Evolutionary conservation across 2,113 vertebrate genomes (phyloP), one percentile per base, ranked within the genome.

Genomic region (Pampusana beccarii): DNA sequence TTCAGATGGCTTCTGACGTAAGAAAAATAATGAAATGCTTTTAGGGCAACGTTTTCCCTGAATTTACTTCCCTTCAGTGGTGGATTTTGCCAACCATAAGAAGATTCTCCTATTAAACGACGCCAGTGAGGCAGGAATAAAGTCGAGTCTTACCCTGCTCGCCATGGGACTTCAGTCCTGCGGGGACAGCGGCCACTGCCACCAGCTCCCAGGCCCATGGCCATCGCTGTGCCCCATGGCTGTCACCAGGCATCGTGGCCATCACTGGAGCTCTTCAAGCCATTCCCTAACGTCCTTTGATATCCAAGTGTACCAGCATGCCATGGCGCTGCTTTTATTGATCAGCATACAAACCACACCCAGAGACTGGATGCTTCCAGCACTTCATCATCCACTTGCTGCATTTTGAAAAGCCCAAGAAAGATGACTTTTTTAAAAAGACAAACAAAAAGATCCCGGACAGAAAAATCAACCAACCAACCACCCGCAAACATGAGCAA

Each of bases 401-500:
- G 58, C 38, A 14, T 53, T 82, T 88, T 57, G 57, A 85, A 91
- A 70, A 72, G 78, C 26, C 31, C 29, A 19, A 46, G 34, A 84
- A 87, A 71, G 44, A 89, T 16, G 65, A 58, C 24, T 70, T 8
- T 6, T 42, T 23, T 31, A 40, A 60, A 31, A 56, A 69, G 56
- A 34, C 17, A 60, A 74, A 75, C 5, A 34, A 20, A 77, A 84
- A 80, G 8, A 67, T 24, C 51, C 77, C 46, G 51, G 73, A 51
- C 2, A 33, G 61, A 29, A 81, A 74, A 74, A 42, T 14, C 44
- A 86, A 80, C 6, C 48, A 48, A 61, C 7, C 13, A 17, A 2
- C 25, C 0, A 0, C 4, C 53, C 36, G 57, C 28, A 26, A 54
- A 46, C 5, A 4, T 1, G 50, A 77, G 57, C 5, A 16, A 4